Percentiles rank a stretch among this genome's conserved stretches.
These are phyloP conservation scores for Agapornis roseicollis DNA, from an alignment of 2,113 vertebrate genomes.

Conservation along the genomic window DNA sequence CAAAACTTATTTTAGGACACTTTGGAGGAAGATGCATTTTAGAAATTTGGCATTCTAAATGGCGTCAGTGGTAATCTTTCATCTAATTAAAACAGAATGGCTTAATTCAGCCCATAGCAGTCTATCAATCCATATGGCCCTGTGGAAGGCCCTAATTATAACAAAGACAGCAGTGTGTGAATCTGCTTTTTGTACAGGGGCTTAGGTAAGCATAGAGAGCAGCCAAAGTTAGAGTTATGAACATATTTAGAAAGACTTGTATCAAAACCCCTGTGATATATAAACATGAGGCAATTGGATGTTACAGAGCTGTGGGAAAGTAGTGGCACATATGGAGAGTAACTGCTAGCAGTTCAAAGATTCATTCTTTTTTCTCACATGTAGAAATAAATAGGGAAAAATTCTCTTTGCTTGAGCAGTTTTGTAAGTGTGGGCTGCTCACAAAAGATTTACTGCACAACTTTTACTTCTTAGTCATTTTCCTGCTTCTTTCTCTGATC, in stretches of 20 bases:
- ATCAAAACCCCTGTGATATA: not conserved
- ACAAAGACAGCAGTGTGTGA: not conserved
- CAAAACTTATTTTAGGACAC: not conserved
- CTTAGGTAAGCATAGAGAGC: not conserved
- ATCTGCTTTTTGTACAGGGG: not conserved
- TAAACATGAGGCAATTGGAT: not conserved
- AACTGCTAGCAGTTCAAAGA: not conserved
- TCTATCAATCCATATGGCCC: accelerated
- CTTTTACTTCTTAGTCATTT: not conserved
- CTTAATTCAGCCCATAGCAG: not conserved
- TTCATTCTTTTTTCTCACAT: not conserved
- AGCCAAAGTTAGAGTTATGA: not conserved
- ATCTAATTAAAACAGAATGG: not conserved
- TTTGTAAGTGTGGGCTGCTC: not conserved
- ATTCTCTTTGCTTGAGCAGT: not conserved
- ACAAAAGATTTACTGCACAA: not conserved
- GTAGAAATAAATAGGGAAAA: not conserved
- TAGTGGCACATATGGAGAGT: not conserved
- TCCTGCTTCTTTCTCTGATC: not conserved
- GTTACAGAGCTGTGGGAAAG: not conserved
- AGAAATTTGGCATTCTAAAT: not conserved
- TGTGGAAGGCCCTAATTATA: not conserved
- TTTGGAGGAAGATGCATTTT: not conserved
- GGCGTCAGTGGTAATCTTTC: not conserved
- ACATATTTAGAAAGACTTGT: not conserved